Conservation (phyloP, 2,113 vertebrate species). For the Xenus cinereus region DNA sequence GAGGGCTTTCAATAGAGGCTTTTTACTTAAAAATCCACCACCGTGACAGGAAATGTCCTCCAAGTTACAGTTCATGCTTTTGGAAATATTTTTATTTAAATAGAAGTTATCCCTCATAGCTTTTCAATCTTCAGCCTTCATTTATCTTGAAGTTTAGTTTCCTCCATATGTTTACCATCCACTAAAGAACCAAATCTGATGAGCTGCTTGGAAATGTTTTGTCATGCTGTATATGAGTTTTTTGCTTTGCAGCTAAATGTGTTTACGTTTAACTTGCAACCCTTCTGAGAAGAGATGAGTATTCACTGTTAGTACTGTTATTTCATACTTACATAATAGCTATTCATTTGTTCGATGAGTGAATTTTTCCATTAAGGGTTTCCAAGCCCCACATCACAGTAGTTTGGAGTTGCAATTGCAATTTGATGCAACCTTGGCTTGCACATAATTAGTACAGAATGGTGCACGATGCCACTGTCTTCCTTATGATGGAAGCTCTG, state of each 20-base stretch:
- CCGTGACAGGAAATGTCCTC: background rate
- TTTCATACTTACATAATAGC: background rate
- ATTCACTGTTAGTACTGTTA: background rate
- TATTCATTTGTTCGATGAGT: background rate
- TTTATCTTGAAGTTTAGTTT: slow-evolving; percentile 44
- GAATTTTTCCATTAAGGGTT: slow-evolving; percentile 21
- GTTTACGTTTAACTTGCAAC: slow-evolving; percentile 34
- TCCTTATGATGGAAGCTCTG: background rate
- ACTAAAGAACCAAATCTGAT: slow-evolving; percentile 18
- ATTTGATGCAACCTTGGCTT: background rate
- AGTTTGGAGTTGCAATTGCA: background rate
- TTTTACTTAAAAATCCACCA: slow-evolving; percentile 15
- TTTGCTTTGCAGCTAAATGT: slow-evolving; percentile 7
- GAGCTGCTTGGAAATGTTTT: slow-evolving; percentile 44
- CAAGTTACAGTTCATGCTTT: background rate
- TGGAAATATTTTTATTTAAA: slow-evolving; percentile 42
- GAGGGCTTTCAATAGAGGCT: background rate
- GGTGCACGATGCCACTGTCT: background rate
- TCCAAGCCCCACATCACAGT: background rate
- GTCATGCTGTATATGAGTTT: background rate
- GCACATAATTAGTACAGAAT: background rate
- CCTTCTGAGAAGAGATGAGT: slow-evolving; percentile 3
- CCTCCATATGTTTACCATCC: slow-evolving; percentile 51
- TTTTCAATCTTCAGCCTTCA: slow-evolving; percentile 52
- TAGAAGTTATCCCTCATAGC: background rate